Conservation (phyloP, 2,797 vertebrate genomes). For the Cryptoblepharus egeriae region DNA sequence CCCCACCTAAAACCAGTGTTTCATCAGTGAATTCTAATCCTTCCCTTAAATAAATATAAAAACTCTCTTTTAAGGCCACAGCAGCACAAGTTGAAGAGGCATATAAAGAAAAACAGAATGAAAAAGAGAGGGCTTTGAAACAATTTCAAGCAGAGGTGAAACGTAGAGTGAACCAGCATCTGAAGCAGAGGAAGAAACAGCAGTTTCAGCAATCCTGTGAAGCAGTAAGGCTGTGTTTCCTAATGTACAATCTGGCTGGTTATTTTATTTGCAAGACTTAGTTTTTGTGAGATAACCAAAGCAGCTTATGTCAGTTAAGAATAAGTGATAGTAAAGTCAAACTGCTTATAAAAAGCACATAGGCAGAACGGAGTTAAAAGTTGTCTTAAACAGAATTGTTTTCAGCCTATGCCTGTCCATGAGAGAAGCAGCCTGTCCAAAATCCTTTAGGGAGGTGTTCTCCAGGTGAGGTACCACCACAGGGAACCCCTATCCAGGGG, state of each 20-base stretch:
- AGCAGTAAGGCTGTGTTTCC: slow-evolving; percentile 70
- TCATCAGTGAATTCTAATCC: not conserved
- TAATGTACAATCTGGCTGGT: not conserved
- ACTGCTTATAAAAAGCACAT: too few species aligned
- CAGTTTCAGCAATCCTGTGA: slow-evolving; percentile 75
- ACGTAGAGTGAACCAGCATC: slow-evolving; percentile 84
- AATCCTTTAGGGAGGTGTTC: too few species aligned
- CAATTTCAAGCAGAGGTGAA: slow-evolving; percentile 88
- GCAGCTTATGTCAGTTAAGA: too few species aligned
- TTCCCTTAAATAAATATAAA: not conserved
- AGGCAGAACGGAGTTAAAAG: too few species aligned
- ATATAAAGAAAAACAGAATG: slow-evolving; percentile 74
- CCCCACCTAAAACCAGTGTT: not conserved
- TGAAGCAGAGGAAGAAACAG: slow-evolving; percentile 72
- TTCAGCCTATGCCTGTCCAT: too few species aligned
- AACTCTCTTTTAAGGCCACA: slow-evolving; percentile 71
- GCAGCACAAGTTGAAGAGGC: slow-evolving; percentile 83
- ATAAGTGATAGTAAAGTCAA: too few species aligned
- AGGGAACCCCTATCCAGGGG: too few species aligned
- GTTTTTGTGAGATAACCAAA: not conserved
- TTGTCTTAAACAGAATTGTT: too few species aligned
- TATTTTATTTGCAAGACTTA: not conserved
- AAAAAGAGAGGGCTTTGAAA: slow-evolving; percentile 81
- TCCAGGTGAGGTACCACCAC: too few species aligned
- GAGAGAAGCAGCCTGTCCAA: too few species aligned